Percentiles rank a stretch among this genome's conserved stretches.
Conservation (phyloP, 35 echinoderm and acorn worm genomes). For the Stichopus chloronotus region DNA sequence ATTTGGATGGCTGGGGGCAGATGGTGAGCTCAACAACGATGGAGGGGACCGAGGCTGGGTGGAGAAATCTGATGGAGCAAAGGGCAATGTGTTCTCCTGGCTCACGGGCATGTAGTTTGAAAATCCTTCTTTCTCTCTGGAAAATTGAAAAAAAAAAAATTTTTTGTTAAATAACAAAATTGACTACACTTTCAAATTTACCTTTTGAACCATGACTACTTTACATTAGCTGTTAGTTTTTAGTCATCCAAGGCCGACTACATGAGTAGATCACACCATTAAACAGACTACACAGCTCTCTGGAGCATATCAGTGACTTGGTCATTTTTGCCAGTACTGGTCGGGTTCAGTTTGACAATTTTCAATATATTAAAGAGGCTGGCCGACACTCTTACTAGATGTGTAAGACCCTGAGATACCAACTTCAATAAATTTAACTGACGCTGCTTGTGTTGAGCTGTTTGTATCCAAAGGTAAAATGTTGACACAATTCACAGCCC, state of each 20-base stretch:
- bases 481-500: no score
- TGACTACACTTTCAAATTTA: not conserved
- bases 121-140: conserved; percentile 59
- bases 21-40: conserved; percentile 52
- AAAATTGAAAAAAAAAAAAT: conserved; percentile 14
- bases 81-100: not conserved
- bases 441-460: no score
- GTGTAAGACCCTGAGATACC: no score
- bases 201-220: not conserved
- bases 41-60: conserved; percentile 35
- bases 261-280: no score
- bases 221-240: not conserved
- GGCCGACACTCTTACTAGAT: no score
- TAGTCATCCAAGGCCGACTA: not conserved
- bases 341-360: no score
- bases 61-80: not conserved
- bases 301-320: no score
- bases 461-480: no score
- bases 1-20: conserved; percentile 16
- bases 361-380: no score
- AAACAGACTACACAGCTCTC: no score
- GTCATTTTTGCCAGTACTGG: no score
- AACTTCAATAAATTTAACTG: no score
- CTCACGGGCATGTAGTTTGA: not conserved
- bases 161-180: not conserved